Base-by-base conservation (phyloP, 2,888 invertebrate species). In the Adineta ricciae region DNA sequence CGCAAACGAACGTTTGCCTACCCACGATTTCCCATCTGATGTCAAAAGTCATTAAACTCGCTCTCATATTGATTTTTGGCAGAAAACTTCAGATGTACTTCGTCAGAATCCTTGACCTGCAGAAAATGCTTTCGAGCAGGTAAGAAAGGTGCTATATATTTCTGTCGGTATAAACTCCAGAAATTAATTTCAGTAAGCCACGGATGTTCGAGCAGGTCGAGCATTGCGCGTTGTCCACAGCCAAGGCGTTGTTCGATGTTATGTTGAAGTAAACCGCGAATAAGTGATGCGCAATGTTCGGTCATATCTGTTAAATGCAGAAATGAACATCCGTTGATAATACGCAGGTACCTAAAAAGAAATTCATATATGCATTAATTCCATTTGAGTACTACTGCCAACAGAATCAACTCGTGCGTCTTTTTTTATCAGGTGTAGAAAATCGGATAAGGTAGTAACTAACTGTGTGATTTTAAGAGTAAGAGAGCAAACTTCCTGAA, bases 231-330 rank as follows among this genome's bases (percentile, higher is more conserved):
- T n/a, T 1, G 0, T 9, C 78, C n/a, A 41, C 78, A 78, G 3
- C 78, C 78, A 8, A 78, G 24, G 41, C 78, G 78, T 78, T 41
- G 78, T n/a, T 78, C n/a, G n/a, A 78, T 14, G 41, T 78, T 78
- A 78, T 41, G 19, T 78, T 78, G 38, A 41, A 78, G 41, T 78
- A 78, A 41, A 78, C 9, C 11, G 14, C 24, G 38, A 24, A 78
- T 78, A 24, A 78, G n/a, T n/a, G 11, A 8, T 19, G 41, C 24
- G n/a, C 78, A 78, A 41, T 41, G 38, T n/a, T n/a, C 24, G 0
- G 41, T 41, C n/a, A 41, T 24, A 78, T 78, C 9, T 78, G 38
- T 41, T 24, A 78, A n/a, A 78, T 78, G 5, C 46, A 46, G 5
- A 46, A 46, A 46, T 46, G 46, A 46, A 46, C 46, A 46, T 46